These are phyloP conservation scores for Pheosia gnoma DNA, from an alignment of 2,888 invertebrate genomes.

Conservation along the genomic window DNA sequence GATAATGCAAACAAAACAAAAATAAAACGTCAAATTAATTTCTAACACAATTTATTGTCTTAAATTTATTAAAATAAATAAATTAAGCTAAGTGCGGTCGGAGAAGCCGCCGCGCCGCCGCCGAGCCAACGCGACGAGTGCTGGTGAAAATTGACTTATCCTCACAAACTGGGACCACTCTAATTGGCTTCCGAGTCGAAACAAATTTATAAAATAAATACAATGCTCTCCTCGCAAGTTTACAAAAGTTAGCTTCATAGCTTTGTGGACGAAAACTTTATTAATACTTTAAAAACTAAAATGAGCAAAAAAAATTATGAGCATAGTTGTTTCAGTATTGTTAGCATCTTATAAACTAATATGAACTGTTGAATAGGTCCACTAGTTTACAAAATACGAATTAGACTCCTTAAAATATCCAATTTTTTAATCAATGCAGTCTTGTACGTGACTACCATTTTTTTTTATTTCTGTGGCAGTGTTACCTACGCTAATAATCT, in stretches of 20 bases:
- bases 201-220: constrained; percentile 43
- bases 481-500: constrained; percentile 22
- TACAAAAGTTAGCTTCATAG: constrained; percentile 30
- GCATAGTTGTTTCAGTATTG: background rate
- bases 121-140: constrained; percentile 27
- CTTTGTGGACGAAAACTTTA: constrained; percentile 27
- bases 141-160: constrained; percentile 44
- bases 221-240: constrained; percentile 31
- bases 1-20: constrained; percentile 15
- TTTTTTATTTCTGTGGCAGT: constrained; percentile 16
- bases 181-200: constrained; percentile 45
- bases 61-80: constrained; percentile 52
- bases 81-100: constrained; percentile 39
- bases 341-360: constrained; percentile 1
- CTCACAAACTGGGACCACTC: constrained; percentile 32
- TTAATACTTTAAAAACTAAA: constrained; percentile 25
- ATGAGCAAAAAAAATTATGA: constrained; percentile 23
- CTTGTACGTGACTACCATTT: constrained; percentile 26
- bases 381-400: background rate
- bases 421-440: constrained; percentile 32
- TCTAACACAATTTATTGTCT: constrained; percentile 42
- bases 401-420: constrained; percentile 2
- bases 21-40: constrained; percentile 17
- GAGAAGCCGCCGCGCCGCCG: constrained; percentile 33
- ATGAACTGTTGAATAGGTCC: background rate